A percentile compares a stretch with the other conserved stretches of the same genome.
Evolutionary conservation across 2,797 vertebrate species (phyloP).

Genomic region (Syngnathus acus): DNA sequence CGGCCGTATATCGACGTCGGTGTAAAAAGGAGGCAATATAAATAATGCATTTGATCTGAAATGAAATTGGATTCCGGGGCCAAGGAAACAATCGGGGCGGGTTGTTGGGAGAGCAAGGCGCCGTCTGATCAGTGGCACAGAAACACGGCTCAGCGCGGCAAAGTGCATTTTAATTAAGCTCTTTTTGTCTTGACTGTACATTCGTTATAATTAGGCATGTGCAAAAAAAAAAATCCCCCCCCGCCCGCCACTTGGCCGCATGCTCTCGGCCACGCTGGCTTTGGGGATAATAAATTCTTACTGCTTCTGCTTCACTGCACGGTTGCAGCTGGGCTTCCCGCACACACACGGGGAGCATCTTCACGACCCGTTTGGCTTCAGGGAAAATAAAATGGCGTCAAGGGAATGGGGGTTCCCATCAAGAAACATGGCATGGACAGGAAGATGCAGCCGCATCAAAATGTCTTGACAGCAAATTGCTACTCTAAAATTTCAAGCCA

Average conservation of each 20-base stretch:
- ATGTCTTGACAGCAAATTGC: no score
- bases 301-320: not conserved
- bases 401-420: no score
- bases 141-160: not conserved
- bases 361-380: no score
- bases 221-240: not conserved
- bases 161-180: not conserved
- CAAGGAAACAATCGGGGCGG: not conserved
- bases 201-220: not conserved
- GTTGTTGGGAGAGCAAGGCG: not conserved
- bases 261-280: no score
- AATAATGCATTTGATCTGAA: constrained; percentile 1
- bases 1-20: not conserved
- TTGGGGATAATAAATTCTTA: not conserved
- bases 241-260: no score
- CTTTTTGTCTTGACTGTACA: not conserved
- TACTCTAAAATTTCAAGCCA: no score
- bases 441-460: no score
- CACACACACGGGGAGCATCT: not conserved
- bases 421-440: no score
- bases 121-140: not conserved
- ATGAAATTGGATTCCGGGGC: not conserved
- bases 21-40: constrained; percentile 2
- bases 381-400: not conserved
- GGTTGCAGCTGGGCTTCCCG: not conserved